phyloP scores from a whole-genome alignment of 2,888 invertebrate genomes.

The Phania funesta region DNA sequence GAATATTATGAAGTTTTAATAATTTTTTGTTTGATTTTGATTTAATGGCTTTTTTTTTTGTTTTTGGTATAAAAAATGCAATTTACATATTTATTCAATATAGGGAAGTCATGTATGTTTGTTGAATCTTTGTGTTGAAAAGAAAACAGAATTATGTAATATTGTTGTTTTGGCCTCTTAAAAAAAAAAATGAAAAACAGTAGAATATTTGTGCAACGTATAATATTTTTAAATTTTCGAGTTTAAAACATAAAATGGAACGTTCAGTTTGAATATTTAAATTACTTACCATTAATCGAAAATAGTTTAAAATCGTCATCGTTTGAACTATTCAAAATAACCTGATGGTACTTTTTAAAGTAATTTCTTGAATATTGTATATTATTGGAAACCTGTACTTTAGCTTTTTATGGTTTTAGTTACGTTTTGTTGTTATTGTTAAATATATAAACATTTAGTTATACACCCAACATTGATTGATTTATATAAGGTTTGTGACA shows the following conservation, averaged over 20 bases:
- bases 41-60: constrained; percentile 27
- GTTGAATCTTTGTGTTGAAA: background rate
- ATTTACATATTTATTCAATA: constrained; percentile 45
- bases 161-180: too few species aligned
- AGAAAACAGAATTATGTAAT: background rate
- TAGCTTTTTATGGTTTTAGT: constrained; percentile 35
- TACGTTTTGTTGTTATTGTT: constrained; percentile 25
- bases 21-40: constrained; percentile 44
- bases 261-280: constrained; percentile 26
- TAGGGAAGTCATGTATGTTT: constrained; percentile 4
- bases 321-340: constrained; percentile 28
- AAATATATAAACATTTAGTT: constrained; percentile 58
- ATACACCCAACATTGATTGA: constrained; percentile 54
- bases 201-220: constrained; percentile 45
- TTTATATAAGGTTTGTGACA: constrained; percentile 24
- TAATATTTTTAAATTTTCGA: constrained; percentile 14
- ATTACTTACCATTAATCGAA: constrained; percentile 61
- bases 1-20: constrained; percentile 31
- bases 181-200: background rate
- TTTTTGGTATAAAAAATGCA: constrained; percentile 50
- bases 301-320: constrained; percentile 30
- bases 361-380: constrained; percentile 49
- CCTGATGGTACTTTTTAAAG: constrained; percentile 38
- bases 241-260: constrained; percentile 6
- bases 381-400: constrained; percentile 62